Percentiles rank a stretch among this genome's conserved stretches.
These are phyloP conservation scores for Dryadula phaetusa DNA, from an alignment of 2,888 invertebrate genomes.

Conservation along the genomic window DNA sequence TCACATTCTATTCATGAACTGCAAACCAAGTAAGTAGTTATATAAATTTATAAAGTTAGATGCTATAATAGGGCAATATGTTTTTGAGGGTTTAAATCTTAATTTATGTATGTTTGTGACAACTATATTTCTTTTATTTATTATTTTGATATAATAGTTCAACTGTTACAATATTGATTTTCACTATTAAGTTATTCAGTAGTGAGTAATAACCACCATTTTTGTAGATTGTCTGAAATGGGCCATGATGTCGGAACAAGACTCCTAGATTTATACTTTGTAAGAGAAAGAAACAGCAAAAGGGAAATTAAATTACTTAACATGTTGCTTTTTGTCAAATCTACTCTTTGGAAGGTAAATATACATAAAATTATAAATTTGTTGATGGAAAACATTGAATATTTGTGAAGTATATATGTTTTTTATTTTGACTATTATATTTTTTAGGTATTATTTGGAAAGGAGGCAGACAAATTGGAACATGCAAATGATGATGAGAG, in stretches of 20 bases:
- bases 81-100: neutral
- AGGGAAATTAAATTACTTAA: constrained; percentile 97
- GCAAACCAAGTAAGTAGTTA: constrained; percentile 91
- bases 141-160: neutral
- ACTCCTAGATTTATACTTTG: constrained; percentile 96
- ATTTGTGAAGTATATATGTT: too few species aligned
- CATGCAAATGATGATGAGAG: constrained; percentile 99
- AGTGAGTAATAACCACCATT: neutral
- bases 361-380: too few species aligned
- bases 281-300: constrained; percentile 96
- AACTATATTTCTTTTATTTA: neutral
- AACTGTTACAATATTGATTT: too few species aligned
- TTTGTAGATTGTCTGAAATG: constrained; percentile 95
- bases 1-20: constrained; percentile 97
- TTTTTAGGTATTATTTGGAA: constrained; percentile 95
- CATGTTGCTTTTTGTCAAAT: constrained; percentile 97
- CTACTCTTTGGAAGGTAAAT: constrained; percentile 96
- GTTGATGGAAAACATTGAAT: too few species aligned
- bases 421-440: neutral
- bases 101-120: neutral
- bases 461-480: constrained; percentile 99
- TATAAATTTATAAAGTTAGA: neutral
- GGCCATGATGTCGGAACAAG: constrained; percentile 98
- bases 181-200: too few species aligned
- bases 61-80: neutral